These are phyloP conservation scores for Dicerorhinus sumatrensis DNA, from an alignment of 2,113 vertebrate species.

Conservation along the genomic window DNA sequence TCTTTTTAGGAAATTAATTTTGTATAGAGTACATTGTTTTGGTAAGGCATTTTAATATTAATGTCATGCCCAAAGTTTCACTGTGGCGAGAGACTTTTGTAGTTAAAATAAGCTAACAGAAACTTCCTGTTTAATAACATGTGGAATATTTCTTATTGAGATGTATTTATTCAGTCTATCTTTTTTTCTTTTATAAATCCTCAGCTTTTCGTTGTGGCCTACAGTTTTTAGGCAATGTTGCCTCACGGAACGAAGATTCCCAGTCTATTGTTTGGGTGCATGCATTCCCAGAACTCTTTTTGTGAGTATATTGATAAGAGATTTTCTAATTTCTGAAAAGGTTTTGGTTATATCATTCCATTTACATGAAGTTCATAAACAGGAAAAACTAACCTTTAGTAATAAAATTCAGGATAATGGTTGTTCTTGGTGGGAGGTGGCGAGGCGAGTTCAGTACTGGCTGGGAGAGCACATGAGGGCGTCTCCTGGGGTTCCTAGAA, in stretches of 20 bases:
- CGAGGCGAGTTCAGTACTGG: fast-evolving
- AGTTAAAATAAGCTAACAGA: neutral
- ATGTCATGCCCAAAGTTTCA: neutral
- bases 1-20: neutral
- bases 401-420: neutral
- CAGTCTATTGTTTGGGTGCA: slow-evolving; percentile 93
- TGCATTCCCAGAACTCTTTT: slow-evolving; percentile 89
- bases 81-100: neutral
- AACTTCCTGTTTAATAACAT: neutral
- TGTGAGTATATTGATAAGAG: slow-evolving; percentile 84
- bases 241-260: slow-evolving; percentile 93
- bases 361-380: neutral
- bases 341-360: slow-evolving; percentile 34
- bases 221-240: slow-evolving; percentile 97
- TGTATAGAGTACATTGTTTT: neutral
- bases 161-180: neutral
- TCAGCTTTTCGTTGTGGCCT: slow-evolving; percentile 95
- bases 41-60: neutral
- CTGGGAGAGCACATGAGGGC: fast-evolving
- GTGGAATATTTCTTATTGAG: neutral
- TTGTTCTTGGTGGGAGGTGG: neutral
- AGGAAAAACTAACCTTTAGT: neutral
- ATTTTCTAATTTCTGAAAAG: neutral
- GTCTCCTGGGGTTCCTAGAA: neutral
- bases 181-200: slow-evolving; percentile 59